These are phyloP conservation scores for Mesorhabditis belari DNA, from an alignment of 2,888 invertebrate species.

Conservation along the genomic window DNA sequence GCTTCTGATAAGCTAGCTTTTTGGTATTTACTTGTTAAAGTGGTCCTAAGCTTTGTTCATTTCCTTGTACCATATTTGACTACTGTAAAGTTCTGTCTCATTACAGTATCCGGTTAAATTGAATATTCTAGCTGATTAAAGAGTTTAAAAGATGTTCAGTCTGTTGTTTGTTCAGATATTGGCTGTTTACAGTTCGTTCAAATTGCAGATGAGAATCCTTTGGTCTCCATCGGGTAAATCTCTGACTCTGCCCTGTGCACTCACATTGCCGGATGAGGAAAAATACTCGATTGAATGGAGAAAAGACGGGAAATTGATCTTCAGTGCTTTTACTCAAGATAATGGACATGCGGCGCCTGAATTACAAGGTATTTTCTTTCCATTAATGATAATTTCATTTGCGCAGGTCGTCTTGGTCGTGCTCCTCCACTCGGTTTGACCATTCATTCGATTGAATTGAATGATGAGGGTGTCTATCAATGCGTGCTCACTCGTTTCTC, in stretches of 20 bases:
- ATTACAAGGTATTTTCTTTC: conserved; percentile 28
- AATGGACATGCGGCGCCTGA: conserved; percentile 32
- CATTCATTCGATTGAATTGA: conserved; percentile 32
- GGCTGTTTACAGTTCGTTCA: too few relatives aligned
- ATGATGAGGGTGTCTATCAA: conserved; percentile 42
- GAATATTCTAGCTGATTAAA: too few relatives aligned
- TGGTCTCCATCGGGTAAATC: background rate
- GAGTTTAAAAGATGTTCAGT: too few relatives aligned
- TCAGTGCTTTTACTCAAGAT: conserved; percentile 34
- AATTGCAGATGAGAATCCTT: too few relatives aligned
- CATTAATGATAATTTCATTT: background rate
- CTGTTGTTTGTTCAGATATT: too few relatives aligned
- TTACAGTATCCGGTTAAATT: too few relatives aligned
- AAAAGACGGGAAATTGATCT: conserved; percentile 32
- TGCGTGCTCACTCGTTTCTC: conserved; percentile 41
- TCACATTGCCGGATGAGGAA: too few relatives aligned
- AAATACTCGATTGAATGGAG: conserved; percentile 40
- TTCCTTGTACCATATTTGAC: too few relatives aligned
- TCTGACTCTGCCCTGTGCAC: background rate
- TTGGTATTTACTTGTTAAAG: too few relatives aligned
- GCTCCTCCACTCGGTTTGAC: conserved; percentile 42
- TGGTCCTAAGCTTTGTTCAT: too few relatives aligned
- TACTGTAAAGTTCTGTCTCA: too few relatives aligned
- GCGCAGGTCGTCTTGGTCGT: conserved; percentile 44
- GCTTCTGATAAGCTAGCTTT: too few relatives aligned